Evolutionary conservation across 2,113 vertebrate species (phyloP).

Genomic region (Thymallus thymallus): DNA sequence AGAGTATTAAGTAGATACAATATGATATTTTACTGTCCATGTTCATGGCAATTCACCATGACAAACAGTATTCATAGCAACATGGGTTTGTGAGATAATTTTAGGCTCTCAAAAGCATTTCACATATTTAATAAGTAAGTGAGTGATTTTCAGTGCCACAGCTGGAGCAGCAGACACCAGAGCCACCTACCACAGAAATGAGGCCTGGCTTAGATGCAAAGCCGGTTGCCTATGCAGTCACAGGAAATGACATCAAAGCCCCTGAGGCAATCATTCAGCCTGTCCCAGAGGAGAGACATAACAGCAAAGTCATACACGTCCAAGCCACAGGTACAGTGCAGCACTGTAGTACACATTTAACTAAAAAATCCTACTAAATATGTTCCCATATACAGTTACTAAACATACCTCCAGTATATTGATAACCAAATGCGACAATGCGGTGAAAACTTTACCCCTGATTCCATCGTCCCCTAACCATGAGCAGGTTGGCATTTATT

Average conservation of each 20-base stretch:
- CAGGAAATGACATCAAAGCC: slow-evolving; percentile 34
- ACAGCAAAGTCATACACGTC: slow-evolving; percentile 47
- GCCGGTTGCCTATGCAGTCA: background rate
- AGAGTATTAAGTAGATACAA: background rate
- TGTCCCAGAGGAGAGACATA: slow-evolving; percentile 17
- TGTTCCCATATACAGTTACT: too few species aligned
- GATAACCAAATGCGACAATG: too few species aligned
- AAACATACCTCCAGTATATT: too few species aligned
- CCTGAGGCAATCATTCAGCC: slow-evolving; percentile 2
- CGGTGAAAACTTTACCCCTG: too few species aligned
- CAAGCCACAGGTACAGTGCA: slow-evolving; percentile 55
- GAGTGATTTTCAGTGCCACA: slow-evolving; percentile 33
- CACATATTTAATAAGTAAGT: background rate
- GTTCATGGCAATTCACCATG: background rate
- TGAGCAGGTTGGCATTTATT: too few species aligned
- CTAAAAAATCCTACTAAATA: too few species aligned
- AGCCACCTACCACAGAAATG: slow-evolving; percentile 11
- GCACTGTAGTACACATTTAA: too few species aligned
- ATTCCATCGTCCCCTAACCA: too few species aligned
- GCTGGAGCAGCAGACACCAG: background rate
- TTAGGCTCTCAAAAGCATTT: too few species aligned
- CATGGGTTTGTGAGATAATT: background rate
- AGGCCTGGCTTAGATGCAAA: slow-evolving; percentile 2
- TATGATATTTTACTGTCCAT: background rate
- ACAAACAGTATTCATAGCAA: background rate